These are phyloP conservation scores for Hyperoplus immaculatus DNA, from an alignment of 2,797 vertebrate species.

Conservation along the genomic window DNA sequence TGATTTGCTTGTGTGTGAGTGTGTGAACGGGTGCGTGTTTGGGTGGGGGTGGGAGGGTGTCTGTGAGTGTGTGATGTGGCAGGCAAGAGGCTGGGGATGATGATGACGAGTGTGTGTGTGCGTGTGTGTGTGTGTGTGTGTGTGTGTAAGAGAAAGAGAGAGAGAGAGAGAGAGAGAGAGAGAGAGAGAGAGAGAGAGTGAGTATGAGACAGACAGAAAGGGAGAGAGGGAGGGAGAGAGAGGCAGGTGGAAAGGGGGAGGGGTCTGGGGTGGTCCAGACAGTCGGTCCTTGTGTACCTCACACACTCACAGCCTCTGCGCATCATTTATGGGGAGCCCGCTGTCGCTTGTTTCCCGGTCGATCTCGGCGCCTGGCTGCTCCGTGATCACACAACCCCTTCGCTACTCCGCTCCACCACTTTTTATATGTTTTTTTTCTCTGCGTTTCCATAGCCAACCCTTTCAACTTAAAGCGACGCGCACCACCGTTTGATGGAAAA, in stretches of 20 bases:
- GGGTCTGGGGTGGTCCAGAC: conserved; percentile 83
- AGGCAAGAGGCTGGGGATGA: conserved; percentile 30
- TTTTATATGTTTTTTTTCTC: background rate
- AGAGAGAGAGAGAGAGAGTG: conserved; percentile 74
- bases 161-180: conserved; percentile 43
- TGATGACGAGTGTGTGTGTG: conserved; percentile 19
- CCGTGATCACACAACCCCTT: conserved; percentile 14
- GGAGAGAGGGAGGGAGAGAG: conserved; percentile 34
- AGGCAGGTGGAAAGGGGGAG: conserved; percentile 76
- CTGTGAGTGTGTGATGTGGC: conserved; percentile 43
- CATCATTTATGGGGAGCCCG: conserved; percentile 73
- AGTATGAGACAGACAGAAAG: background rate
- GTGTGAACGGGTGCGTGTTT: background rate
- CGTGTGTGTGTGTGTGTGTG: conserved; percentile 16
- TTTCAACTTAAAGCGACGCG: conserved; percentile 28
- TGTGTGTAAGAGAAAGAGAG: conserved; percentile 11
- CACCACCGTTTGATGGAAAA: conserved; percentile 41
- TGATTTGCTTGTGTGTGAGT: conserved; percentile 22
- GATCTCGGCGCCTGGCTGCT: conserved; percentile 25
- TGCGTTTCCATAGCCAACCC: background rate
- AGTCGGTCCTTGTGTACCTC: conserved; percentile 80
- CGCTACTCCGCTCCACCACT: conserved; percentile 16
- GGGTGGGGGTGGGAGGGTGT: background rate
- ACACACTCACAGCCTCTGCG: conserved; percentile 76
- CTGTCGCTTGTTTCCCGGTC: conserved; percentile 25